phyloP scores from a whole-genome alignment of 2,888 invertebrate genomes.

The Macrosiphum euphorbiae region DNA sequence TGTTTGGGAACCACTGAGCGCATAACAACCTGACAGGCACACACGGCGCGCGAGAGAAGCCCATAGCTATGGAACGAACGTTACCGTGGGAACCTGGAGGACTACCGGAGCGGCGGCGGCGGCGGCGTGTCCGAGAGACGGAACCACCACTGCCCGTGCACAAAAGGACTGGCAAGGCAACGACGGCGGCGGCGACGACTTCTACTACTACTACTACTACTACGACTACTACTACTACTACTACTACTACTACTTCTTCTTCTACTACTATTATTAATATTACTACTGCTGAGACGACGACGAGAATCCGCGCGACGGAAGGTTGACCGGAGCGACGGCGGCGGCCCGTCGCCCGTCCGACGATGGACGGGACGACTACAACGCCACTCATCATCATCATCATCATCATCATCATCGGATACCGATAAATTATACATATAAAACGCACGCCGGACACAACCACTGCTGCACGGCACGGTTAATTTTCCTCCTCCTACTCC shows the following conservation, averaged over 20 bases:
- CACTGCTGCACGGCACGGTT: constrained; percentile 24
- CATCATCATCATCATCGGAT: constrained; percentile 29
- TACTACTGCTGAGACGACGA: background rate
- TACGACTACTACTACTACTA: constrained; percentile 31
- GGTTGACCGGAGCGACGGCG: constrained; percentile 52
- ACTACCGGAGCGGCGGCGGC: constrained; percentile 63
- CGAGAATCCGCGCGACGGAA: constrained; percentile 48
- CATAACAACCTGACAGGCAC: constrained; percentile 65
- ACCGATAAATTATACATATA: constrained; percentile 61
- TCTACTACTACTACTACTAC: constrained; percentile 43
- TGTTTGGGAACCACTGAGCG: constrained; percentile 62
- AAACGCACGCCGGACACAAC: constrained; percentile 20
- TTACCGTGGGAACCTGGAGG: constrained; percentile 65
- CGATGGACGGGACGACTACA: constrained; percentile 35
- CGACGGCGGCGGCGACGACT: constrained; percentile 37
- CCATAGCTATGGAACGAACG: constrained; percentile 65
- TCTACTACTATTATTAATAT: constrained; percentile 28
- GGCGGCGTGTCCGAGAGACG: constrained; percentile 63
- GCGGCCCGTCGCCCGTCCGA: constrained; percentile 43
- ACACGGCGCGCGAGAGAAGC: constrained; percentile 57
- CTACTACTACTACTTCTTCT: constrained; percentile 1
- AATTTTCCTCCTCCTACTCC: constrained; percentile 31
- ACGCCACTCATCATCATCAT: constrained; percentile 41
- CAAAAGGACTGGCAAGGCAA: constrained; percentile 63
- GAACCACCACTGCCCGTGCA: constrained; percentile 56